A percentile compares a stretch with the other conserved stretches of the same genome.
Conservation (phyloP, 2,888 invertebrate genomes). For the Megastigmus dorsalis region DNA sequence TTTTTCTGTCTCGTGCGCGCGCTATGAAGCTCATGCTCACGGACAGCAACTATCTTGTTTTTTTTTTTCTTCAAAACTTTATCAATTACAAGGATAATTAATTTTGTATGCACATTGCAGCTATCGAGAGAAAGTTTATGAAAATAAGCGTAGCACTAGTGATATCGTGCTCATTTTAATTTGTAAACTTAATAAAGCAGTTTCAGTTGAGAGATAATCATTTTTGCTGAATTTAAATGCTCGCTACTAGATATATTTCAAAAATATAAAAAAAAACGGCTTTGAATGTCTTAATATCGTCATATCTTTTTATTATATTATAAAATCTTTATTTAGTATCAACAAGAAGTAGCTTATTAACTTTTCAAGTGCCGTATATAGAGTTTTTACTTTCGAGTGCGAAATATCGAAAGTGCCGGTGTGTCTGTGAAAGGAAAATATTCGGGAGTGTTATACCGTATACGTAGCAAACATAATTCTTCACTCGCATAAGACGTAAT, state of each 20-base stretch:
- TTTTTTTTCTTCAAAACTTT: constrained; percentile 10
- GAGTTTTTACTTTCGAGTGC: no score
- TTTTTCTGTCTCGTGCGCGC: neutral
- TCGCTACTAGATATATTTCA: neutral
- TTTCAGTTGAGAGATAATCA: neutral
- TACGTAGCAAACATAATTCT: neutral
- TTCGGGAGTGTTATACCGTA: no score
- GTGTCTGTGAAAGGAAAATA: no score
- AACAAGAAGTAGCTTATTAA: no score
- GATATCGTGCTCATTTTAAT: neutral
- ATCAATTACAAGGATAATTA: constrained; percentile 26
- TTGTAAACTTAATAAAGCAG: constrained; percentile 14
- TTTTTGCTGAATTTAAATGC: neutral
- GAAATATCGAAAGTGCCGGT: no score
- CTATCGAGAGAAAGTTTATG: constrained; percentile 26
- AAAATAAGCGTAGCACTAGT: constrained; percentile 2
- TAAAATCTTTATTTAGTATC: no score
- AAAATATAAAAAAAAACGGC: neutral
- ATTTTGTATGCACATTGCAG: neutral
- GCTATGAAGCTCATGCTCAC: neutral
- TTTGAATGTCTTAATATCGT: no score
- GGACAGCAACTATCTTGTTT: constrained; percentile 5
- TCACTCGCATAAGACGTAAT: constrained; percentile 11
- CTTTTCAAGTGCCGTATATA: no score
- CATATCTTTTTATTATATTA: no score